A percentile compares a stretch with the other conserved stretches of the same genome.
Evolutionary conservation across 2,797 vertebrate genomes (phyloP).

Genomic region (Rachycentron canadum): DNA sequence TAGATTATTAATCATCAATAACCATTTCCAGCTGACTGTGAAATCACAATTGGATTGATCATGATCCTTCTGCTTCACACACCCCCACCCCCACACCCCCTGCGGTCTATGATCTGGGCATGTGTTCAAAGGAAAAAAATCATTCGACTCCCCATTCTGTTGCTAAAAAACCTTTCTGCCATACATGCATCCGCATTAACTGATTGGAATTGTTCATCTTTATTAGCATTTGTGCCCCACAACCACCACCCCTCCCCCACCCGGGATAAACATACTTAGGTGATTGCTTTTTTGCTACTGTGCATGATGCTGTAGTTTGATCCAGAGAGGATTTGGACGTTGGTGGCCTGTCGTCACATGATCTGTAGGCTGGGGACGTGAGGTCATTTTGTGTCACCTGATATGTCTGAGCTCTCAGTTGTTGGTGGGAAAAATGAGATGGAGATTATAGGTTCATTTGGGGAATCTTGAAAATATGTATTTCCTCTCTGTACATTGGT

Average conservation of each 20-base stretch:
- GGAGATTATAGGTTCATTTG: conserved; percentile 73
- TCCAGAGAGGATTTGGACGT: conserved; percentile 76
- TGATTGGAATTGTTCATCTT: conserved; percentile 79
- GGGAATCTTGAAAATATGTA: conserved; percentile 57
- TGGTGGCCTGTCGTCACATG: conserved; percentile 72
- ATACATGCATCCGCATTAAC: conserved; percentile 70
- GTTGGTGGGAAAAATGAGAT: conserved; percentile 65
- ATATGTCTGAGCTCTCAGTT: conserved; percentile 74
- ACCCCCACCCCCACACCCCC: conserved; percentile 20
- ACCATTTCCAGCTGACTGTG: conserved; percentile 46
- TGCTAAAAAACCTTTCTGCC: conserved; percentile 47
- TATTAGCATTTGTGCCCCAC: conserved; percentile 73
- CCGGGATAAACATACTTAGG: conserved; percentile 77
- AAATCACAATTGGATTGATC: conserved; percentile 67
- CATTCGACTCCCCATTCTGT: conserved; percentile 52
- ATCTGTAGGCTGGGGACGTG: conserved; percentile 57
- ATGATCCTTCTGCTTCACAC: conserved; percentile 48
- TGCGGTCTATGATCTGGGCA: conserved; percentile 41
- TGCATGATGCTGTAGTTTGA: conserved; percentile 73
- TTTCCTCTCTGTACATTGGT: conserved; percentile 43
- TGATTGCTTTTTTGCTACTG: conserved; percentile 76
- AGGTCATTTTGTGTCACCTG: conserved; percentile 73
- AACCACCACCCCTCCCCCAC: conserved; percentile 20
- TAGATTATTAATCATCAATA: conserved; percentile 67
- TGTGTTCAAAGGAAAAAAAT: conserved; percentile 52